Evolutionary conservation across 92 coral and sea anemone species (phyloP).

Genomic region (Palythoa grandiflora): DNA sequence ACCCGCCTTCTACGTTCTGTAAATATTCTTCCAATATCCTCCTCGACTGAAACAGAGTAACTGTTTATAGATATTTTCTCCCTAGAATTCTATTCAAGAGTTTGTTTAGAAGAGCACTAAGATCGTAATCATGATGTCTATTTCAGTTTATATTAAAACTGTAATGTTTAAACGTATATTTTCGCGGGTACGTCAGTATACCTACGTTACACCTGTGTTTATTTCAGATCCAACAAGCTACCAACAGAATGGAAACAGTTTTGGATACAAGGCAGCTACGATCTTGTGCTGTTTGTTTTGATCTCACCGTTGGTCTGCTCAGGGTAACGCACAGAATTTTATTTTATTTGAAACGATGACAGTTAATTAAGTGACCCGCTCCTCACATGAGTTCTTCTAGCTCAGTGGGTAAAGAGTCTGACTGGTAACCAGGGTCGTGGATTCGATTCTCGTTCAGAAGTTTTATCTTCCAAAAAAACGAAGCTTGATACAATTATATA

Average conservation of each 20-base stretch:
- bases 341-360: not conserved
- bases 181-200: too few species aligned
- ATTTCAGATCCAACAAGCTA: conserved; percentile 84
- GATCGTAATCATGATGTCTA: not conserved
- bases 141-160: not conserved
- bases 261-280: conserved; percentile 92
- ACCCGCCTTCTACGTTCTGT: too few species aligned
- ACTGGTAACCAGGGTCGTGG: not conserved
- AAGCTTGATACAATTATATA: too few species aligned
- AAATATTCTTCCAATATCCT: too few species aligned
- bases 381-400: not conserved
- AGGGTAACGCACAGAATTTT: conserved; percentile 66
- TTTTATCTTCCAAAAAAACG: too few species aligned
- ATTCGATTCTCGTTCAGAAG: not conserved
- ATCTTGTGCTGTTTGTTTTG: conserved; percentile 99
- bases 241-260: conserved; percentile 79
- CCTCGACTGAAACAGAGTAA: too few species aligned
- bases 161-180: too few species aligned
- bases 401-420: not conserved
- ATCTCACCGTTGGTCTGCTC: conserved; percentile 94
- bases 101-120: too few species aligned
- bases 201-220: not conserved
- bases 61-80: too few species aligned
- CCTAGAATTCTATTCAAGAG: too few species aligned
- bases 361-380: too few species aligned